Evolutionary conservation across 1,140 invertebrate genomes (phyloP).

Genomic region (honey bee (Apis mellifera)): Amel_HAv3.1 CM009931.2:19238001-19238500

Average conservation of each 20-base stretch:
- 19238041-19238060: conserved; percentile 13
- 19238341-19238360: neutral
- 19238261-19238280: neutral
- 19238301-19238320: conserved; percentile 28
- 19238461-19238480: neutral
- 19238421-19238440: neutral
- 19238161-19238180: conserved; percentile 29
- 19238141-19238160: conserved; percentile 63
- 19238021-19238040: neutral
- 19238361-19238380: neutral
- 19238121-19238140: conserved; percentile 72
- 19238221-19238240: conserved; percentile 20
- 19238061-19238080: conserved; percentile 30
- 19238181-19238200: conserved; percentile 24
- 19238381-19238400: neutral
- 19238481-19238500: neutral
- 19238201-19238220: conserved; percentile 9
- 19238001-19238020: neutral
- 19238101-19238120: conserved; percentile 60
- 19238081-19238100: conserved; percentile 63
- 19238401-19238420: no score
- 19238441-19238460: neutral
- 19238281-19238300: conserved; percentile 22
- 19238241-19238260: conserved; percentile 34
- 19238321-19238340: no score